These are phyloP conservation scores for Panorpa germanica DNA, from an alignment of 2,888 invertebrate species.

Conservation along the genomic window DNA sequence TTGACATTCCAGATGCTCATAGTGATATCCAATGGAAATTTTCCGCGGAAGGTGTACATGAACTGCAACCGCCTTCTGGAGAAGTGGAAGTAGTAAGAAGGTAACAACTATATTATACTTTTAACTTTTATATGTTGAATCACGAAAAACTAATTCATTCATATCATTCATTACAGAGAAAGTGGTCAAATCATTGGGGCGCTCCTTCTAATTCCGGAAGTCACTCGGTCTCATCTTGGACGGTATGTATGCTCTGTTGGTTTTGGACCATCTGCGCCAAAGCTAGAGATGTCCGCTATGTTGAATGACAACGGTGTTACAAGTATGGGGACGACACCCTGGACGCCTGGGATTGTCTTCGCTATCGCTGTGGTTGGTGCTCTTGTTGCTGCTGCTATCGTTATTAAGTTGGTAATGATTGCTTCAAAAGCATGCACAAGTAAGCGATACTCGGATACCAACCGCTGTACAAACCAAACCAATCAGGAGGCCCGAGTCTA, in stretches of 20 bases:
- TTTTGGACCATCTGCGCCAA: constrained; percentile 27
- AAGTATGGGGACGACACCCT: too few species aligned
- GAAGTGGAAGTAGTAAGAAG: constrained; percentile 18
- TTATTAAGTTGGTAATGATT: too few species aligned
- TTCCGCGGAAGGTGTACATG: constrained; percentile 31
- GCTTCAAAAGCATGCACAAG: too few species aligned
- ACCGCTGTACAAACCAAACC: too few species aligned
- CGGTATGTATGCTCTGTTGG: constrained; percentile 50
- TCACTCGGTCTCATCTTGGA: constrained; percentile 45
- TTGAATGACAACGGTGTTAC: too few species aligned
- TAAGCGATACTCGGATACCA: too few species aligned
- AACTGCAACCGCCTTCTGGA: constrained; percentile 11
- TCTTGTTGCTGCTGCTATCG: too few species aligned
- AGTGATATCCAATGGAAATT: constrained; percentile 54
- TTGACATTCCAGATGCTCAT: constrained; percentile 44
- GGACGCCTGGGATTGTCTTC: too few species aligned
- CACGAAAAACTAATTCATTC: constrained; percentile 1
- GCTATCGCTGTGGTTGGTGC: too few species aligned
- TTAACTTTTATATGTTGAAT: constrained; percentile 8
- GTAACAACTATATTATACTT: constrained; percentile 20
- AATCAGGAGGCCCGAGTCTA: too few species aligned
- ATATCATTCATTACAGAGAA: constrained; percentile 30
- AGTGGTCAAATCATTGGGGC: constrained; percentile 51
- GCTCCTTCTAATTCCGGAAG: constrained; percentile 39
- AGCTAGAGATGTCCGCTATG: constrained; percentile 23